phyloP scores from a whole-genome alignment of 2,797 vertebrate genomes.

The Intellagama lesueurii region DNA sequence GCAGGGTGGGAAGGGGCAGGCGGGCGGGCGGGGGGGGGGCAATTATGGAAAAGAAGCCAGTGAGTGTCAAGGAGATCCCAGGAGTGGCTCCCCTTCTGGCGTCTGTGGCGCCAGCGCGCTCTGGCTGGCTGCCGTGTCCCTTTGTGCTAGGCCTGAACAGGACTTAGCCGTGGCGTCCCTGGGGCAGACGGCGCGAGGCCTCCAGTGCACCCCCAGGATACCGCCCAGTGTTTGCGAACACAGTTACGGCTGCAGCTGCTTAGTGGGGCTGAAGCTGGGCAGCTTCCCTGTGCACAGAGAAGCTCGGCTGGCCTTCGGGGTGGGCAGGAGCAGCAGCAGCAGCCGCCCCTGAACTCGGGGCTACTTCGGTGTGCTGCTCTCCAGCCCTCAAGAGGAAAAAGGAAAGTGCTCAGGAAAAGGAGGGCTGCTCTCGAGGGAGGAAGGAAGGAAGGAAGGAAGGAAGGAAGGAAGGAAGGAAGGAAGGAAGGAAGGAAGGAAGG shows the following conservation, averaged over 20 bases:
- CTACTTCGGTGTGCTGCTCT: slow-evolving; percentile 29
- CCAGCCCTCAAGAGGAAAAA: not conserved
- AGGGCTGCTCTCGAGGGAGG: slow-evolving; percentile 8
- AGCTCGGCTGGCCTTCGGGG: not conserved
- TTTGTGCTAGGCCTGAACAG: slow-evolving; percentile 58
- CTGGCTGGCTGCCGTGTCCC: slow-evolving; percentile 46
- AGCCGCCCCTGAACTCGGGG: fast-evolving
- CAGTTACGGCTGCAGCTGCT: slow-evolving; percentile 74
- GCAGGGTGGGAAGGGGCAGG: fast-evolving
- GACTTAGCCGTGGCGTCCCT: slow-evolving; percentile 69
- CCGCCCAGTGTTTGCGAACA: slow-evolving; percentile 67
- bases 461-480: slow-evolving; percentile 40
- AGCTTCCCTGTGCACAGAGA: not conserved
- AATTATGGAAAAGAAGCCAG: fast-evolving
- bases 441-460: no score
- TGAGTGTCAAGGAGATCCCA: no score
- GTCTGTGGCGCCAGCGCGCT: no score
- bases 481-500: slow-evolving; percentile 10
- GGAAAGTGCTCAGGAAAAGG: fast-evolving
- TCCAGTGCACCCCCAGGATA: not conserved
- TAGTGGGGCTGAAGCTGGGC: slow-evolving; percentile 31
- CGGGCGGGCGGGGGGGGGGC: fast-evolving
- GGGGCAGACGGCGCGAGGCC: not conserved
- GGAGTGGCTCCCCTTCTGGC: no score
- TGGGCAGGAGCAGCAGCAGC: slow-evolving; percentile 3